These are phyloP conservation scores for Sitta carolinensis DNA, from an alignment of 2,797 vertebrate genomes.

Conservation along the genomic window DNA sequence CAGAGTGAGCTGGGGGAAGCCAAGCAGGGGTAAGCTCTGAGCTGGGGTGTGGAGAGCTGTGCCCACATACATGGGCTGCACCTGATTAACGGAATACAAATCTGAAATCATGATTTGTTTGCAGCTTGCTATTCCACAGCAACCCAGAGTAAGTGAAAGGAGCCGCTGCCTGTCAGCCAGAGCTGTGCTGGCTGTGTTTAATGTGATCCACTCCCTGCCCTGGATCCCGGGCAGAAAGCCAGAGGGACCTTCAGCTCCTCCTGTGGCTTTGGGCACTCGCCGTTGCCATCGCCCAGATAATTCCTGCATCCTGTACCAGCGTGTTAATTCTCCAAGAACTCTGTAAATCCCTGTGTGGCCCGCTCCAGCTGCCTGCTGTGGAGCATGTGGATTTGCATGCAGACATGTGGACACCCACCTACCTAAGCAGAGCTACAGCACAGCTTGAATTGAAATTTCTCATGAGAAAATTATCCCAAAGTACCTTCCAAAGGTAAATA, in stretches of 20 bases:
- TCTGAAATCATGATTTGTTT: neutral
- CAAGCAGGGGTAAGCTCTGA: neutral
- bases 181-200: neutral
- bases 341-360: conserved; percentile 11
- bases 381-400: neutral
- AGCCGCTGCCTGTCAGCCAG: neutral
- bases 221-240: conserved; percentile 8
- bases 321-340: conserved; percentile 35
- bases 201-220: neutral
- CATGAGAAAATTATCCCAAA: neutral
- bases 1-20: neutral
- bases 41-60: neutral
- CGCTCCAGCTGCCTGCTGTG: neutral
- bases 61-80: neutral
- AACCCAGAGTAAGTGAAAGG: neutral
- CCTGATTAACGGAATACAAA: neutral
- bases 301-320: neutral
- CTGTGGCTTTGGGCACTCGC: neutral
- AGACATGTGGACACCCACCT: neutral
- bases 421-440: neutral
- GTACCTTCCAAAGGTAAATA: neutral
- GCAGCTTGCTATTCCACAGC: neutral
- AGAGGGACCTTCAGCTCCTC: neutral
- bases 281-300: neutral
- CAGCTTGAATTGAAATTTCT: neutral